These are phyloP conservation scores for Manacus vitellinus DNA, from an alignment of 2,113 vertebrate genomes.

Conservation along the genomic window DNA sequence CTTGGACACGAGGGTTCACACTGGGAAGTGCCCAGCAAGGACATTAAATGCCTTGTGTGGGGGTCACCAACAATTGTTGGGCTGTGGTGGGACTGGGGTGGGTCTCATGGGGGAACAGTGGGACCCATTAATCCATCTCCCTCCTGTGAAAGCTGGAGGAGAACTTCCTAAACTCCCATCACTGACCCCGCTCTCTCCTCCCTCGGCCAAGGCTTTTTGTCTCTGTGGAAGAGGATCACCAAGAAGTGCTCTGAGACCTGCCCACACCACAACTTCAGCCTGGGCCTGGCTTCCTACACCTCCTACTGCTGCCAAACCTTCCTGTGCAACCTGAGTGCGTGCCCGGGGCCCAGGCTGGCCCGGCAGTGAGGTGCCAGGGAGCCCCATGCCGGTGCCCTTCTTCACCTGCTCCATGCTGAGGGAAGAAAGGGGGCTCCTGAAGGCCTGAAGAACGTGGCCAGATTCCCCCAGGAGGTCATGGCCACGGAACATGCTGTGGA, in stretches of 20 bases:
- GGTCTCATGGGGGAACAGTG: not conserved
- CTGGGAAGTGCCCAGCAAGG: not conserved
- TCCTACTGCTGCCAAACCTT: constrained; percentile 47
- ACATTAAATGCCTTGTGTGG: not conserved
- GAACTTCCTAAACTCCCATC: fast-evolving
- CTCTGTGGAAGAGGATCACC: constrained; percentile 54
- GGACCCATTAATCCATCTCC: not conserved
- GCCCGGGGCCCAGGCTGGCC: constrained; percentile 22
- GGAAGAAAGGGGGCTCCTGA: not conserved
- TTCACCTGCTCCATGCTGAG: not conserved
- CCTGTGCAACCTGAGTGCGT: constrained; percentile 36
- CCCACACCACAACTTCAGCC: constrained; percentile 17
- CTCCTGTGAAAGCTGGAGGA: not conserved
- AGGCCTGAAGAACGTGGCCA: not conserved
- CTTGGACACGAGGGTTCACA: not conserved
- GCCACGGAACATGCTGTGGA: fast-evolving
- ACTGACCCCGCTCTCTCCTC: not conserved
- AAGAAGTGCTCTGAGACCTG: constrained; percentile 61
- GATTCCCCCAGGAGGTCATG: not conserved
- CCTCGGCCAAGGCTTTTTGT: constrained; percentile 1
- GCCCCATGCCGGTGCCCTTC: not conserved
- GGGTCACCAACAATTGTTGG: not conserved
- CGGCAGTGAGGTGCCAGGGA: not conserved
- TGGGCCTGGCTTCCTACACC: constrained; percentile 49
- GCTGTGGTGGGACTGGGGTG: not conserved